Base-by-base conservation (phyloP, 1,140 invertebrate species). In the Camponotus vicinus region DNA sequence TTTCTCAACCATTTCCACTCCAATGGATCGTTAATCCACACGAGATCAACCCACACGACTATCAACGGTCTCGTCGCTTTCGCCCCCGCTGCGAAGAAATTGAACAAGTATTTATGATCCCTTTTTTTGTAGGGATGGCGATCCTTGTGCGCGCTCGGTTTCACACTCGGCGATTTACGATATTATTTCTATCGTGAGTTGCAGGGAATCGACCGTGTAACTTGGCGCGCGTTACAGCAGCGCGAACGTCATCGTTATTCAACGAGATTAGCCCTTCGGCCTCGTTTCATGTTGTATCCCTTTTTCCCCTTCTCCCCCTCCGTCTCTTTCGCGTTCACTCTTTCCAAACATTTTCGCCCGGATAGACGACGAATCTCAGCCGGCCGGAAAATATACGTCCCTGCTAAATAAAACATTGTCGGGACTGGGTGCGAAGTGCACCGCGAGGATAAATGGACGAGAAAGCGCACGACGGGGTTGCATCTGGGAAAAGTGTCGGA, bases 331-430 rank as follows among this genome's bases (percentile, higher is more conserved):
- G 13, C n/a, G 59, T 45, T 64, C 77, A 49, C 70, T 42, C 79
- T 59, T 71, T 73, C 69, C 40, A 83, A 83, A 83, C 79, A 83
- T 83, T 83, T 83, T 83, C 79, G 79, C 69, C 40, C 27, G 79
- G 79, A 83, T 83, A 73, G 69, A 83, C 79, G 79, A 75, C 52
- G 79, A 83, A 83, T 83, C 79, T 83, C 79, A 63, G 79, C 79
- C 67, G 66, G 78, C 78, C 69, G 79, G 79, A 83, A 83, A 83
- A 83, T 83, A 83, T 83, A 83, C 79, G 79, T 73, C 7, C 55
- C 79, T 83, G 79, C 79, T 83, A 83, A 85, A 85, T 85, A 85
- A 85, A 85, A 77, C 82, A 85, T 85, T 78, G 82, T 83, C 55
- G 69, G 40, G 69, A 49, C 79, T 70, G 40, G 69, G 79, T 73